Evolutionary conservation across 2,888 invertebrate genomes (phyloP).

Genomic region (Adelphocoris suturalis): DNA sequence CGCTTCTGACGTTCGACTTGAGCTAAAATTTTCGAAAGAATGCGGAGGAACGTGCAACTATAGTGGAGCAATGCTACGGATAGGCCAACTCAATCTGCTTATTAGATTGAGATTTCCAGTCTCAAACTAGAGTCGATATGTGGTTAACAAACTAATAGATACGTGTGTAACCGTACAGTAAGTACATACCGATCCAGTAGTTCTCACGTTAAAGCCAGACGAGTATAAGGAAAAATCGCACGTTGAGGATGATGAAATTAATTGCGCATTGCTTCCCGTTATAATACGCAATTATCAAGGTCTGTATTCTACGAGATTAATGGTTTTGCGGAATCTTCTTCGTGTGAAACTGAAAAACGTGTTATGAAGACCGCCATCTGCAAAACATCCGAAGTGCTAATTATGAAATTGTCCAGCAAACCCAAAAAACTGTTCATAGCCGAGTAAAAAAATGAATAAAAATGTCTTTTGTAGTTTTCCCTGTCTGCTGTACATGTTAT

Average conservation of each 20-base stretch:
- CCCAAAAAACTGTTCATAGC: too few relatives aligned
- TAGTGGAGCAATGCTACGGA: background rate
- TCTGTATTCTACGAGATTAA: background rate
- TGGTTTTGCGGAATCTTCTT: background rate
- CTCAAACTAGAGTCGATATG: background rate
- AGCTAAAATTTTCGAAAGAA: constrained; percentile 2
- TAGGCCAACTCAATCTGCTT: background rate
- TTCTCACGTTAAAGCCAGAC: background rate
- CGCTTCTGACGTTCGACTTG: background rate
- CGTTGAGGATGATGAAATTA: constrained; percentile 3
- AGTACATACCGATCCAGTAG: background rate
- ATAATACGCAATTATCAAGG: background rate
- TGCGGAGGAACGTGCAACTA: constrained; percentile 24
- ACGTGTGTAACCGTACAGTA: background rate
- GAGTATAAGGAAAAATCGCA: background rate
- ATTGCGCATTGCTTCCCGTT: constrained; percentile 15
- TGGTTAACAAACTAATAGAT: background rate
- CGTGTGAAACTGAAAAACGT: too few relatives aligned
- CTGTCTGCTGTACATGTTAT: too few relatives aligned
- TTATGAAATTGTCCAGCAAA: too few relatives aligned
- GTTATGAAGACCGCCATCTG: too few relatives aligned
- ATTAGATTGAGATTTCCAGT: constrained; percentile 3
- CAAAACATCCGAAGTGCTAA: too few relatives aligned
- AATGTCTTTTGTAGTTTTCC: too few relatives aligned
- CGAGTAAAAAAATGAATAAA: too few relatives aligned